Evolutionary conservation across 2,797 vertebrate species (phyloP).

Genomic region (Clarias pachynema): DNA sequence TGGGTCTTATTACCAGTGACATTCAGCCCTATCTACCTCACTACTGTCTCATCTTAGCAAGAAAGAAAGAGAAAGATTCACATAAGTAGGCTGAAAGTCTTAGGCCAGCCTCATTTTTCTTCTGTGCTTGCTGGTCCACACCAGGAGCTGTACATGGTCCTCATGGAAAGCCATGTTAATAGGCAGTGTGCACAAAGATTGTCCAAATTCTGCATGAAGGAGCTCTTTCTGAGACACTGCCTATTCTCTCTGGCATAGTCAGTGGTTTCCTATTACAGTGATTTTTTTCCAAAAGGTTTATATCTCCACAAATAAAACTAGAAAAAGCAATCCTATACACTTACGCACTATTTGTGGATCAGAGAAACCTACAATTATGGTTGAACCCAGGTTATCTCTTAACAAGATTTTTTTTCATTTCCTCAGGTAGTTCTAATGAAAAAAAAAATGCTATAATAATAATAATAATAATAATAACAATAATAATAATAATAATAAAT

Average conservation of each 20-base stretch:
- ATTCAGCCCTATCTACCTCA: constrained; percentile 50
- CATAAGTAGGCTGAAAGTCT: constrained; percentile 46
- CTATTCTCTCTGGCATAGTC: background rate
- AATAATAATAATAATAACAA: background rate
- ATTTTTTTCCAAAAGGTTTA: background rate
- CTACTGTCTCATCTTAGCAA: constrained; percentile 45
- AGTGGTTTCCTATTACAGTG: background rate
- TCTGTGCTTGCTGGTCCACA: constrained; percentile 44
- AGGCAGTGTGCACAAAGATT: constrained; percentile 12
- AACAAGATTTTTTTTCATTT: background rate
- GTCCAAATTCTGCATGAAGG: constrained; percentile 31
- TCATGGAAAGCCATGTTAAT: constrained; percentile 37
- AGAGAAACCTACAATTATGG: background rate
- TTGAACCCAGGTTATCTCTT: background rate
- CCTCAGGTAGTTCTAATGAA: background rate
- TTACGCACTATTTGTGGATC: background rate
- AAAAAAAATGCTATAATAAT: background rate
- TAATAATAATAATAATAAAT: background rate
- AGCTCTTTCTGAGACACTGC: constrained; percentile 6
- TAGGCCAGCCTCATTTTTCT: constrained; percentile 38
- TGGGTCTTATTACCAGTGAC: constrained; percentile 55
- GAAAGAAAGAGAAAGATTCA: constrained; percentile 41
- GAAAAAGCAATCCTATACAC: background rate
- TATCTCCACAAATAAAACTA: background rate
- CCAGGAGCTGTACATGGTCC: constrained; percentile 23